phyloP scores from a whole-genome alignment of 2,888 invertebrate genomes.

The Ecdyonurus torrentis region DNA sequence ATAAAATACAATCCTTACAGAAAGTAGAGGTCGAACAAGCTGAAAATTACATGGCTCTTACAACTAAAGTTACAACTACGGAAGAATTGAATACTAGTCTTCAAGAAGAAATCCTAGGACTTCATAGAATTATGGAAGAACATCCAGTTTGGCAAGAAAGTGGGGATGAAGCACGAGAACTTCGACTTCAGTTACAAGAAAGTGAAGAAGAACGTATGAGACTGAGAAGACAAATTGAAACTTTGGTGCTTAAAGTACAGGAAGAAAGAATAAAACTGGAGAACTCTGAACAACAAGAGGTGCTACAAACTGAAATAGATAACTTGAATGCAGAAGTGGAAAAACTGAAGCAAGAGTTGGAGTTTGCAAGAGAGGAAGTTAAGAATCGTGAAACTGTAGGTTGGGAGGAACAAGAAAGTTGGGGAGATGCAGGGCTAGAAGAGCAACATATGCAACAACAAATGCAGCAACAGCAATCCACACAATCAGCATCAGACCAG shows the following conservation, averaged over 20 bases:
- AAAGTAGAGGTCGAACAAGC: neutral
- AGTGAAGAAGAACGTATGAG: constrained; percentile 40
- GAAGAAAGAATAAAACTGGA: constrained; percentile 43
- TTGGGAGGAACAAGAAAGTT: constrained; percentile 32
- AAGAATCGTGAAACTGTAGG: constrained; percentile 9
- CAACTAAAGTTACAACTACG: neutral
- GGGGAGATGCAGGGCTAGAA: constrained; percentile 42
- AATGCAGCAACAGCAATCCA: neutral
- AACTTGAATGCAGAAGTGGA: constrained; percentile 23
- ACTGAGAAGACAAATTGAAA: constrained; percentile 42
- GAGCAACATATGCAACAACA: constrained; percentile 26
- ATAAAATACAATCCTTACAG: neutral
- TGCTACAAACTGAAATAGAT: constrained; percentile 36
- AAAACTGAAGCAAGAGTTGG: constrained; percentile 11
- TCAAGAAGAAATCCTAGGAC: neutral
- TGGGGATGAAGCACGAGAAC: constrained; percentile 23
- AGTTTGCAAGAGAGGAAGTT: neutral
- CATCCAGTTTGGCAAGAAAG: constrained; percentile 19
- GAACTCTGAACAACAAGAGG: constrained; percentile 40
- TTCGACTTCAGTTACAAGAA: constrained; percentile 32
- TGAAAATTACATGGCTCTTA: neutral
- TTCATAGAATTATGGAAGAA: constrained; percentile 16
- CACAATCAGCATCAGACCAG: constrained; percentile 13
- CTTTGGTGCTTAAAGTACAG: constrained; percentile 42
- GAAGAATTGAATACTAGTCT: neutral